Evolutionary conservation across 2,797 vertebrate species (phyloP), one percentile per base, ranked within the genome.

Genomic region (Holocentrus rufus): DNA sequence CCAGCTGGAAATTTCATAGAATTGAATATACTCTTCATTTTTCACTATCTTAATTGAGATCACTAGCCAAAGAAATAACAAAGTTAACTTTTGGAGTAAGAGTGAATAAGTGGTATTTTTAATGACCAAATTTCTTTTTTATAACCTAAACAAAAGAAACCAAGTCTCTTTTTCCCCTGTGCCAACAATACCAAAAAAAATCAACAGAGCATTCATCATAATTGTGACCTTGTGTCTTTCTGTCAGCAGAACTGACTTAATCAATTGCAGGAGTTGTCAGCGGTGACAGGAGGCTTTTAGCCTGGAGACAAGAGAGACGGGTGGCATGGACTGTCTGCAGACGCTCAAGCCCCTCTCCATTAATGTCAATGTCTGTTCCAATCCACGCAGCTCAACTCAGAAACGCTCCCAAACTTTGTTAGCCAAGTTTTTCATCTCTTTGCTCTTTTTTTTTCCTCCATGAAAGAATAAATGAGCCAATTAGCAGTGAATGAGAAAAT

Each of bases 201-300:
- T 88, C 81, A 85, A 85, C 69, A 64, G 77, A 73, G 79, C 77
- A 87, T 88, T 90, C 83, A 84, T 90, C 86, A 89, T 91, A 92
- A 92, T 91, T 89, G 84, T 91, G 89, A 92, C 87, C 85, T 84
- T 81, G 80, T 76, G 85, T 87, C 82, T 87, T 85, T 72, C 80
- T 87, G 87, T 90, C 90, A 82, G 63, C 64, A 73, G 83, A 82
- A 89, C 84, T 86, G 89, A 91, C 91, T 91, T 90, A 91, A 92
- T 91, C 87, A 92, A 90, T 91, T 81, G 84, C 77, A 73, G 82
- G 74, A 82, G 86, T 89, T 92, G 92, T 91, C 89, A 89, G 79
- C 69, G 76, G 87, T 91, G 90, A 90, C 88, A 88, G 77, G 86
- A 90, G 86, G 82, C 74, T 79, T 91, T 93, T 91, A 92, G 87